These are phyloP conservation scores for Drosophila pachea DNA, from an alignment of 1,140 invertebrate genomes.

Conservation along the genomic window DNA sequence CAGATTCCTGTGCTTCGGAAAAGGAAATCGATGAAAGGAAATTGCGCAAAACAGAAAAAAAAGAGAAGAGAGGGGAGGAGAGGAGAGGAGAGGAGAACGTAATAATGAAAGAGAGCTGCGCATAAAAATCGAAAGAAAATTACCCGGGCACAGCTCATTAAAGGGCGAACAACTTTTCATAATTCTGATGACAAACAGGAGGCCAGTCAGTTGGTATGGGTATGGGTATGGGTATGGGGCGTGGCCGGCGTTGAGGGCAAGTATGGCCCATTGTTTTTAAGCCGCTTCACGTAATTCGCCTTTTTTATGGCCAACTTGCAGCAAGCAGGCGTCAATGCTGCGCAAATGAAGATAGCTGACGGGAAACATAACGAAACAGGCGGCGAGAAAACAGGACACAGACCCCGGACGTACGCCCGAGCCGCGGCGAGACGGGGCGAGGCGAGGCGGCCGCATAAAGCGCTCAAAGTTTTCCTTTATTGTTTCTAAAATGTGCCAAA, in stretches of 20 bases:
- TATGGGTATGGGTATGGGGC: neutral
- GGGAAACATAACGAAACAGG: constrained; percentile 16
- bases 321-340: constrained; percentile 32
- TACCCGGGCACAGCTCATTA: neutral
- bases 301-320: constrained; percentile 55
- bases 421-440: neutral
- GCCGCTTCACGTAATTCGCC: constrained; percentile 51
- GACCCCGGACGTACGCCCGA: neutral
- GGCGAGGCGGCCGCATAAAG: constrained; percentile 49
- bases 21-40: too few relatives aligned
- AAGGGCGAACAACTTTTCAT: constrained; percentile 27
- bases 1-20: too few relatives aligned
- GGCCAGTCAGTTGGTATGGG: too few relatives aligned
- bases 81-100: too few relatives aligned
- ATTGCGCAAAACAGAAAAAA: too few relatives aligned
- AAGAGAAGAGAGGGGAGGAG: too few relatives aligned
- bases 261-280: constrained; percentile 58
- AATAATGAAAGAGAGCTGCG: constrained; percentile 45
- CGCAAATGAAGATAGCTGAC: constrained; percentile 55
- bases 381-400: constrained; percentile 4
- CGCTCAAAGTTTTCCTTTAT: constrained; percentile 73
- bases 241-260: constrained; percentile 15
- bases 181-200: constrained; percentile 26
- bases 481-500: constrained; percentile 75
- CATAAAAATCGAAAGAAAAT: constrained; percentile 44